Conservation (phyloP, 2,888 invertebrate genomes). For the Ligdia adustata region DNA sequence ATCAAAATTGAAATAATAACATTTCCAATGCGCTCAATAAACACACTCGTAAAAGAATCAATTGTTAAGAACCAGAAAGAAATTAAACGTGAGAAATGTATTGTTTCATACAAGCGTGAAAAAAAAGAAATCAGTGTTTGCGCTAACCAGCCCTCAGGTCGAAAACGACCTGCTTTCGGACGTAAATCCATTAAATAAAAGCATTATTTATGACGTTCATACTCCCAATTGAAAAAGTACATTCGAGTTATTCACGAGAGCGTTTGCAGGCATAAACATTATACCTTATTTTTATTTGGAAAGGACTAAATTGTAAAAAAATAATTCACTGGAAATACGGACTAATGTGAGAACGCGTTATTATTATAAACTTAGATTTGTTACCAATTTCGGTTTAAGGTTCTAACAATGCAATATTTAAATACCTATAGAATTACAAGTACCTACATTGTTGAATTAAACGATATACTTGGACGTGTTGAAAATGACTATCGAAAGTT, state of each 20-base stretch:
- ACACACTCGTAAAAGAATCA: conserved; percentile 82
- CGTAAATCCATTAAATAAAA: conserved; percentile 79
- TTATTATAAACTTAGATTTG: conserved; percentile 1
- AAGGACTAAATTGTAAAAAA: conserved; percentile 28
- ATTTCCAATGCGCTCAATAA: conserved; percentile 78
- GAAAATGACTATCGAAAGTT: conserved; percentile 22
- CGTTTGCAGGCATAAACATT: conserved; percentile 50
- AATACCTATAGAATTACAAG: background rate
- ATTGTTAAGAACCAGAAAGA: conserved; percentile 77
- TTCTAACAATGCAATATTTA: background rate
- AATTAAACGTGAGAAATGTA: conserved; percentile 84
- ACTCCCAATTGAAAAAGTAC: conserved; percentile 62
- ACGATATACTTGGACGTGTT: conserved; percentile 9
- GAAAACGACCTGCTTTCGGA: conserved; percentile 80
- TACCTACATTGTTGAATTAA: background rate
- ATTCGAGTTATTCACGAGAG: conserved; percentile 50
- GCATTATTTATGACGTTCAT: conserved; percentile 69
- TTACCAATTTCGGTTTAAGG: conserved; percentile 2
- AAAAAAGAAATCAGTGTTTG: conserved; percentile 74
- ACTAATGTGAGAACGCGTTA: conserved; percentile 10
- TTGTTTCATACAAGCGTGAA: conserved; percentile 80
- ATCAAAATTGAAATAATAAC: conserved; percentile 72
- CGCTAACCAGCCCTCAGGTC: conserved; percentile 79
- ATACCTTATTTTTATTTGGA: conserved; percentile 50
- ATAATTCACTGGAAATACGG: conserved; percentile 23